Percentiles rank a stretch among this genome's conserved stretches.
These are phyloP conservation scores for Chaetogeoica ovagalla DNA, from an alignment of 2,888 invertebrate genomes.

Conservation along the genomic window DNA sequence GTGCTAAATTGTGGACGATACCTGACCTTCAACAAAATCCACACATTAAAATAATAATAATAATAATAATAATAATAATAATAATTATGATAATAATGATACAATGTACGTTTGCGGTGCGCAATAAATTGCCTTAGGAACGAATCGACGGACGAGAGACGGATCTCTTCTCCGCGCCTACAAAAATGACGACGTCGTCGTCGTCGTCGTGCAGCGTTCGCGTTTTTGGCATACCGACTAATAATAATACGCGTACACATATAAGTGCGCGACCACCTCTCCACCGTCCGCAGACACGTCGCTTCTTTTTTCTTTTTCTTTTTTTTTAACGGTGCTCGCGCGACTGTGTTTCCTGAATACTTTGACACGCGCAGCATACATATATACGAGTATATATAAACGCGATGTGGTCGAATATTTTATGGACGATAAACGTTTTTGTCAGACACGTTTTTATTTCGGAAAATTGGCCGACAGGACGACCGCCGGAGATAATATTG, in stretches of 20 bases:
- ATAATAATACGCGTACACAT: not conserved
- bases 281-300: not conserved
- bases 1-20: no score
- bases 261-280: not conserved
- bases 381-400: not conserved
- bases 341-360: not conserved
- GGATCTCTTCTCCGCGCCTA: no score
- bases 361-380: not conserved
- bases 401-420: not conserved
- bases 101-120: no score
- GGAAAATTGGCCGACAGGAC: slow-evolving; percentile 21
- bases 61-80: no score
- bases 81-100: no score
- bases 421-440: slow-evolving; percentile 24
- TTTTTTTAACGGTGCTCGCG: not conserved
- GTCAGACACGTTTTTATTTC: slow-evolving; percentile 35
- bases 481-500: not conserved
- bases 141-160: not conserved
- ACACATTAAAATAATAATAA: no score
- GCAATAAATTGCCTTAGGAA: no score
- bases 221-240: not conserved
- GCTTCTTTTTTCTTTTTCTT: not conserved
- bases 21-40: no score
- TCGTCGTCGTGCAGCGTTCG: not conserved
- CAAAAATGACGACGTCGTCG: no score